A percentile compares a stretch with the other conserved stretches of the same genome.
phyloP scores from a whole-genome alignment of 1,140 invertebrate species.

The Zophobas atratus region DNA sequence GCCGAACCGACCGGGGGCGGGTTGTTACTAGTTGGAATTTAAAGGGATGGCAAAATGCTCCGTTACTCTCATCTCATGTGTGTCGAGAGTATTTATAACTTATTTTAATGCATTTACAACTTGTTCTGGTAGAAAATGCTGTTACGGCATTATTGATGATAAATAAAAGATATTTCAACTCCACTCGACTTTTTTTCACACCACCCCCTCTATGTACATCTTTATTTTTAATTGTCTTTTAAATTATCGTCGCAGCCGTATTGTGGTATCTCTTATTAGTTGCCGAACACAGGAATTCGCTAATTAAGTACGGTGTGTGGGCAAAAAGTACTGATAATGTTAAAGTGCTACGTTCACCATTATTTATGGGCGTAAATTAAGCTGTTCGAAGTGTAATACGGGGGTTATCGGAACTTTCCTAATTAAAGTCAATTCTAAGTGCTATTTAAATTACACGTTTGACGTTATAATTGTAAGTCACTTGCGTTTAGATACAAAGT shows the following conservation, averaged over 20 bases:
- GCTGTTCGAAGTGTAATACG: background rate
- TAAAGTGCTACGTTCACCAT: no score
- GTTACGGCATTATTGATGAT: conserved; percentile 42
- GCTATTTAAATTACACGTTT: no score
- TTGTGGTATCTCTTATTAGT: background rate
- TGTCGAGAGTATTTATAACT: conserved; percentile 45
- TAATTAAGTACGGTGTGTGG: background rate
- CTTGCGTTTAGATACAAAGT: no score
- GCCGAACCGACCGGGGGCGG: background rate
- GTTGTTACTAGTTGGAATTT: conserved; percentile 43
- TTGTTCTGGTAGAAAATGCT: conserved; percentile 33
- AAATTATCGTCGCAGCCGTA: background rate
- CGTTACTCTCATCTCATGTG: conserved; percentile 43
- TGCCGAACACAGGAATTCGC: background rate
- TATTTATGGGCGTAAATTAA: background rate
- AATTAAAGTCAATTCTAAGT: background rate
- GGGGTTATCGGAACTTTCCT: background rate
- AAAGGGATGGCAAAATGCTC: conserved; percentile 51
- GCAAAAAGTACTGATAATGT: no score
- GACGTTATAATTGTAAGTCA: no score
- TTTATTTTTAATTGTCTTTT: background rate
- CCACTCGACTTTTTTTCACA: background rate
- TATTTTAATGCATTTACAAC: conserved; percentile 50
- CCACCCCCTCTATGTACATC: no score
- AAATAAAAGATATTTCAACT: conserved; percentile 37